phyloP scores from a whole-genome alignment of 2,113 vertebrate species.

The Macrotis lagotis region DNA sequence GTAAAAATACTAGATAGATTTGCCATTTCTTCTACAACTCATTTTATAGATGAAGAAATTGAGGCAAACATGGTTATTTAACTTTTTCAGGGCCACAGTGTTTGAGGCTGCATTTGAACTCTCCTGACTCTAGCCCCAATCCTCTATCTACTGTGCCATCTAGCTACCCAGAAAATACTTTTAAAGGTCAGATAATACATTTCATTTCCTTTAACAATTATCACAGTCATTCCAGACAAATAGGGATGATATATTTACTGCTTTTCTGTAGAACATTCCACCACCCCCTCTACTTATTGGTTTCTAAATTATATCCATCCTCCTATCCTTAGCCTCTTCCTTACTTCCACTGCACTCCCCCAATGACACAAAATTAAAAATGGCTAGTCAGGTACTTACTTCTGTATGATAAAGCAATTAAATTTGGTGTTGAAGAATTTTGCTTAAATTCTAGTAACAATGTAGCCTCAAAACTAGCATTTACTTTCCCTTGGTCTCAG shows the following conservation, averaged over 20 bases:
- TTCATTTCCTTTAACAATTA: background rate
- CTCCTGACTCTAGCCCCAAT: too few species aligned
- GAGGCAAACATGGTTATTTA: too few species aligned
- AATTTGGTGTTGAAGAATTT: background rate
- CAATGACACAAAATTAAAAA: background rate
- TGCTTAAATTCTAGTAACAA: background rate
- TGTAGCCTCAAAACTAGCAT: background rate
- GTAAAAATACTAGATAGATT: too few species aligned
- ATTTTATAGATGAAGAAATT: too few species aligned
- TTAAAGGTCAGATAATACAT: background rate
- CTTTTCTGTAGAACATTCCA: background rate
- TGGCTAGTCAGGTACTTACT: too few species aligned
- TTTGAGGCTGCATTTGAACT: too few species aligned
- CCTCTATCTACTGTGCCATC: too few species aligned
- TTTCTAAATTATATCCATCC: background rate
- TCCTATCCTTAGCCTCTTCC: background rate
- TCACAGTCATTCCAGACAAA: background rate
- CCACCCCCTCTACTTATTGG: background rate
- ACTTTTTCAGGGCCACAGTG: too few species aligned
- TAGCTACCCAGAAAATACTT: too few species aligned
- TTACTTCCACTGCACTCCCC: rapidly evolving
- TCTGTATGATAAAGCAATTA: background rate
- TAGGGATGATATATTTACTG: background rate
- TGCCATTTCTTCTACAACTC: too few species aligned
- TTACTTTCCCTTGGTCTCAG: background rate